Conservation (phyloP, 30 jellyfish, hydroid and myxozoan species). For the Hydra vulgaris region DNA sequence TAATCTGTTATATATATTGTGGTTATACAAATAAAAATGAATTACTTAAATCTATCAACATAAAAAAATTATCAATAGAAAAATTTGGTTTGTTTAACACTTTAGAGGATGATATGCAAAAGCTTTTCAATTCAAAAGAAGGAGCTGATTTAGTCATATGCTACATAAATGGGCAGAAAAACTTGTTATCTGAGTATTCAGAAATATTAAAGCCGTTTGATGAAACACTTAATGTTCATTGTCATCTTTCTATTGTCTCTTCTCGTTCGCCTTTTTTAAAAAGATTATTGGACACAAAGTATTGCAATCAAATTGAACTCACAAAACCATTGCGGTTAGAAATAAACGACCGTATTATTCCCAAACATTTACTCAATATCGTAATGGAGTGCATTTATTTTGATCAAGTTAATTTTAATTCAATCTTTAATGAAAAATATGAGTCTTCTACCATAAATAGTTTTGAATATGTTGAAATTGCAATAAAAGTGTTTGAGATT, state of each 20-base stretch:
- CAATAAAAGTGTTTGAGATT: slow-evolving; percentile 84
- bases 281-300: neutral
- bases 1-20: slow-evolving; percentile 4
- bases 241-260: neutral
- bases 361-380: slow-evolving; percentile 57
- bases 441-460: slow-evolving; percentile 48
- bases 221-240: neutral
- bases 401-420: slow-evolving; percentile 55
- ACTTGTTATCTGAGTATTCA: neutral
- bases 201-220: neutral
- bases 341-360: slow-evolving; percentile 51
- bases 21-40: neutral
- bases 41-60: neutral
- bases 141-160: neutral
- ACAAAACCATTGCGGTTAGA: neutral
- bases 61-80: neutral
- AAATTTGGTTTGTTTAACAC: neutral
- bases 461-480: slow-evolving; percentile 64
- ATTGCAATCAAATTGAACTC: neutral
- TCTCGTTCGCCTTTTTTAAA: neutral
- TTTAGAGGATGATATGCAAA: neutral
- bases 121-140: neutral
- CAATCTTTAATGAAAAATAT: slow-evolving; percentile 70
- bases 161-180: neutral
- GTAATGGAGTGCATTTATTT: slow-evolving; percentile 56